Evolutionary conservation across 1,140 invertebrate species (phyloP), one percentile per base, ranked within the genome.

Genomic region (Coelopa frigida): DNA sequence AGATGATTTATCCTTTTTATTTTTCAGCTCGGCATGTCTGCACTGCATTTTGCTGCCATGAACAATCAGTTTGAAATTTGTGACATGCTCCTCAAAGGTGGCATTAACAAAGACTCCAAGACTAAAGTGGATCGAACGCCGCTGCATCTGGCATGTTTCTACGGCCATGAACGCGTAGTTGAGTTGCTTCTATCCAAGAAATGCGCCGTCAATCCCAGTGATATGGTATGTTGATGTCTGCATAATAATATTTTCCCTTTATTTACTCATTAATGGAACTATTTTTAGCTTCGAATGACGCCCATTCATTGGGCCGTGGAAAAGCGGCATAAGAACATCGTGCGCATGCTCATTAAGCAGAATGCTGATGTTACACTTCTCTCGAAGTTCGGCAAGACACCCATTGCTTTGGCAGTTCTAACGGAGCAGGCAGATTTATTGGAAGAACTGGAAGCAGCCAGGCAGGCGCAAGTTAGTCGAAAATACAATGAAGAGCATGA

Each of bases 241-340:
- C n/a, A 23, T n/a, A 18, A 12, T 6, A 36, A 36, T 12, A 3
- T n/a, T 36, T 36, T 36, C 6, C 10, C 33, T 15, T n/a, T 0
- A 10, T 29, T 20, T 23, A 26, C 21, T 46, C 29, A 27, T 14
- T 29, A 44, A 21, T 35, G 21, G 22, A 4, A 33, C 20, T 27
- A 5, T 37, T 61, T 58, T 49, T 52, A 88, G 89, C 71, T 95
- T 22, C 82, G 82, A 61, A 95, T 94, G 91, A 94, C 91, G 20
- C 89, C 92, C 22, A 73, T 97, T 18, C 92, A 96, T 74, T 96
- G 92, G 93, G 90, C 91, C 8, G 87, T 87, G 37, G 89, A 94
- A 72, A 81, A 84, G 53, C 79, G 82, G n/a, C 83, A 91, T 65
- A 57, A 76, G 23, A 75, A 77, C 36, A 80, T 84, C 31, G 84